phyloP scores from a whole-genome alignment of 1,140 invertebrate genomes.

The Chymomyza costata region DNA sequence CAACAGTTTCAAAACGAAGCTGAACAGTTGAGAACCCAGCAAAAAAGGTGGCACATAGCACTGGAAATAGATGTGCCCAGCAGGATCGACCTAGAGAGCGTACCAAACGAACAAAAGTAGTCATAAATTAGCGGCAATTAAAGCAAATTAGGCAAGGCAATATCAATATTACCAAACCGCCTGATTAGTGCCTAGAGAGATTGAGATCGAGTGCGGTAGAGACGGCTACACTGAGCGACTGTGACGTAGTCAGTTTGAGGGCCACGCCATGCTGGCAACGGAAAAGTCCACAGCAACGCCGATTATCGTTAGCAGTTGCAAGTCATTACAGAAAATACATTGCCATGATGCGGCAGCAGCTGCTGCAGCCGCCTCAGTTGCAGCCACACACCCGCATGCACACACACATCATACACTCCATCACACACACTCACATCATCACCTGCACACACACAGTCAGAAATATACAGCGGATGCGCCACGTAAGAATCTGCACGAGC shows the following conservation, averaged over 20 bases:
- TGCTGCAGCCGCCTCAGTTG: too few species aligned
- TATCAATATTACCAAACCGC: too few species aligned
- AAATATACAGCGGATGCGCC: constrained; percentile 72
- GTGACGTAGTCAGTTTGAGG: background rate
- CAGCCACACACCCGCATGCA: constrained; percentile 1
- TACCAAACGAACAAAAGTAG: background rate
- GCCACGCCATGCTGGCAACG: constrained; percentile 38
- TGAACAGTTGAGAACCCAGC: constrained; percentile 36
- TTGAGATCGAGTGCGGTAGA: too few species aligned
- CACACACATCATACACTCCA: constrained; percentile 21
- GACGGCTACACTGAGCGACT: too few species aligned
- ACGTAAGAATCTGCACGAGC: constrained; percentile 72
- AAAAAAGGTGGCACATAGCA: background rate
- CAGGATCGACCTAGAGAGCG: constrained; percentile 16
- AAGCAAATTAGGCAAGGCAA: constrained; percentile 14
- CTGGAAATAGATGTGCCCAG: constrained; percentile 7
- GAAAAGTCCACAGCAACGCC: constrained; percentile 44
- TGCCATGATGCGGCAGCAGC: constrained; percentile 23
- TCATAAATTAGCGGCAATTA: constrained; percentile 38
- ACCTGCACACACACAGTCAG: constrained; percentile 13
- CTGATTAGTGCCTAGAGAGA: too few species aligned
- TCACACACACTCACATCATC: constrained; percentile 7
- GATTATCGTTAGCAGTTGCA: constrained; percentile 36
- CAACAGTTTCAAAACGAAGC: constrained; percentile 32
- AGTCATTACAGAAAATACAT: constrained; percentile 36